phyloP scores from a whole-genome alignment of 1,140 invertebrate species.

The Ectropis grisescens region DNA sequence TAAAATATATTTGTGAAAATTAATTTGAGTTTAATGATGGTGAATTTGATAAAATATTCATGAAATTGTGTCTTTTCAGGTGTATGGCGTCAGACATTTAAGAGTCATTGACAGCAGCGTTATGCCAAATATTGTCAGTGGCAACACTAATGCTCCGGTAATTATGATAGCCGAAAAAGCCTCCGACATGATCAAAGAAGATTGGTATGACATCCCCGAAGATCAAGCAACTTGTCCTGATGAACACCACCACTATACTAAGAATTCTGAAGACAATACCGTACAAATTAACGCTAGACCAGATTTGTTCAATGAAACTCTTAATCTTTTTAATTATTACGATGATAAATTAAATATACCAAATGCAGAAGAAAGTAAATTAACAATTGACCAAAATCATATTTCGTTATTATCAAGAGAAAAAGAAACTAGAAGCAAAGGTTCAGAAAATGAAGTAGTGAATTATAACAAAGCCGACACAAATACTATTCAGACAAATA shows the following conservation, averaged over 20 bases:
- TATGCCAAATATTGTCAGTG: conserved; percentile 85
- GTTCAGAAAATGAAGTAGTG: no score
- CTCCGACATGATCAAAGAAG: conserved; percentile 85
- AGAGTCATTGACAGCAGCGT: conserved; percentile 85
- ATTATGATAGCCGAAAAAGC: conserved; percentile 96
- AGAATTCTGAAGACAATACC: conserved; percentile 11
- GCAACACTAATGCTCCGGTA: conserved; percentile 88
- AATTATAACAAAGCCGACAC: no score
- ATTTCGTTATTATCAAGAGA: not conserved
- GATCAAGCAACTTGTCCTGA: conserved; percentile 1
- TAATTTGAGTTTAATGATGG: no score
- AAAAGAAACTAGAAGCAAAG: no score
- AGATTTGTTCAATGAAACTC: conserved; percentile 40
- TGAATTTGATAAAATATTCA: not conserved
- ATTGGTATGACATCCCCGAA: conserved; percentile 68
- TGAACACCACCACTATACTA: conserved; percentile 5
- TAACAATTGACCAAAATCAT: no score
- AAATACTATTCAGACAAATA: no score
- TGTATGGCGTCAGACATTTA: conserved; percentile 80
- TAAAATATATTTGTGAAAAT: no score
- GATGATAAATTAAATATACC: conserved; percentile 2
- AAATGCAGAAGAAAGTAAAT: conserved; percentile 1
- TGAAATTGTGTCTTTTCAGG: conserved; percentile 46
- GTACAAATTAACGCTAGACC: conserved; percentile 14
- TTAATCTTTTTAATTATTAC: conserved; percentile 26